These are phyloP conservation scores for Moxostoma hubbsi DNA, from an alignment of 2,797 vertebrate species.

Conservation along the genomic window DNA sequence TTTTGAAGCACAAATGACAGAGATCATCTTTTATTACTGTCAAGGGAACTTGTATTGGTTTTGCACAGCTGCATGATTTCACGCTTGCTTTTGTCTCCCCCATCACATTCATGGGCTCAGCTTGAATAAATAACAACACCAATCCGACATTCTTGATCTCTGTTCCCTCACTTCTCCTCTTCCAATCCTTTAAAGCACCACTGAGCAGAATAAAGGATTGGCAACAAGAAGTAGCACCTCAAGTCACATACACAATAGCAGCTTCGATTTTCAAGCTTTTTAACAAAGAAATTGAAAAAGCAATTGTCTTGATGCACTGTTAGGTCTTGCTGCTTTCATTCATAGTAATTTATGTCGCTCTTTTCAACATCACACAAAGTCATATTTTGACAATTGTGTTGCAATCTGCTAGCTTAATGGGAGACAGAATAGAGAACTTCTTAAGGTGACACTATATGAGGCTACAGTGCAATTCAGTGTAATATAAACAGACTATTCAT, in stretches of 20 bases:
- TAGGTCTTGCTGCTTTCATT: conserved; percentile 43
- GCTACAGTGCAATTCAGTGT: conserved; percentile 13
- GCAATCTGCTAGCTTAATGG: conserved; percentile 24
- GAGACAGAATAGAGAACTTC: background rate
- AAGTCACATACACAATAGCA: conserved; percentile 13
- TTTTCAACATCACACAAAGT: conserved; percentile 38
- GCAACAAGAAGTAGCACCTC: conserved; percentile 17
- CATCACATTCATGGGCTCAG: conserved; percentile 6
- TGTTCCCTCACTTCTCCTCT: conserved; percentile 26
- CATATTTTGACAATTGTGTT: conserved; percentile 30
- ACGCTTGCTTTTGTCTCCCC: conserved; percentile 25
- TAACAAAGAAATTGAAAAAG: conserved; percentile 46
- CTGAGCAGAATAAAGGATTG: conserved; percentile 40
- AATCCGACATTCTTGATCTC: conserved; percentile 30
- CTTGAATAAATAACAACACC: conserved; percentile 43
- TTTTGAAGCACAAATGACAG: conserved; percentile 30
- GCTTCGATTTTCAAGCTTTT: conserved; percentile 34
- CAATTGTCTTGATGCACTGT: conserved; percentile 39
- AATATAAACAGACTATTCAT: conserved; percentile 29
- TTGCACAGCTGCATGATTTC: conserved; percentile 17
- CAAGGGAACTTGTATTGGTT: conserved; percentile 45
- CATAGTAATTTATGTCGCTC: conserved; percentile 39
- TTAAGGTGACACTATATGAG: background rate
- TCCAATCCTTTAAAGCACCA: conserved; percentile 38
- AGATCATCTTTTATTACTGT: conserved; percentile 43